Conservation (phyloP, 2,888 invertebrate genomes). For the Cephus nigrinus region DNA sequence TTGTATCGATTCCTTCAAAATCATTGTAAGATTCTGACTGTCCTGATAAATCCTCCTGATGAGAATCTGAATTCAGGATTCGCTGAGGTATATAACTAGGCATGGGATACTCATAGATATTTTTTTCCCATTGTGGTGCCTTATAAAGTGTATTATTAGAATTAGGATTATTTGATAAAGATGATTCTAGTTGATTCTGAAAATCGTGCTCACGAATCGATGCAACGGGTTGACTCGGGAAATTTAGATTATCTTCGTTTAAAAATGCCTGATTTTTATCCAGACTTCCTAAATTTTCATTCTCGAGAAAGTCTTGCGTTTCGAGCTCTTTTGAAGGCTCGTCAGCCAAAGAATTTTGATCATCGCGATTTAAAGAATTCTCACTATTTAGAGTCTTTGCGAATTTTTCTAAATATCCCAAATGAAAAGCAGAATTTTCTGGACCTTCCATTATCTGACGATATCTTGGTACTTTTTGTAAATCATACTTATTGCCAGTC, state of each 20-base stretch:
- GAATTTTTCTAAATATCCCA: slow-evolving; percentile 31
- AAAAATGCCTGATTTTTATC: not conserved
- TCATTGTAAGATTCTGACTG: not conserved
- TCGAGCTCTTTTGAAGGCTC: slow-evolving; percentile 6
- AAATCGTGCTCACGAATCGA: not conserved
- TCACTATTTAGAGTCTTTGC: slow-evolving; percentile 24
- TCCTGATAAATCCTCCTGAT: not conserved
- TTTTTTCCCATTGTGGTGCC: slow-evolving; percentile 13
- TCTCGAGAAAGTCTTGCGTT: not conserved
- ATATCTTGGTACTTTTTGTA: not conserved
- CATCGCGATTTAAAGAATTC: slow-evolving; percentile 6
- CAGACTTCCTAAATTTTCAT: not conserved
- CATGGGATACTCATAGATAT: slow-evolving; percentile 28
- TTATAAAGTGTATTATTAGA: not conserved
- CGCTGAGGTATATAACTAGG: slow-evolving; percentile 29
- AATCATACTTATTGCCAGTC: not conserved
- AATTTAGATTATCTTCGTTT: not conserved
- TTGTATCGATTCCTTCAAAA: slow-evolving; percentile 2
- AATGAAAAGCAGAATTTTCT: slow-evolving; percentile 20
- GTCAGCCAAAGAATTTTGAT: slow-evolving; percentile 7
- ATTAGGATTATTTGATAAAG: not conserved
- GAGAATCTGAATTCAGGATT: slow-evolving; percentile 18
- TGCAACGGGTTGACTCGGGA: not conserved
- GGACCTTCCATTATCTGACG: not conserved
- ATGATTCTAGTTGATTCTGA: not conserved